Conservation (phyloP, 2,113 vertebrate species). For the Elephas maximus region DNA sequence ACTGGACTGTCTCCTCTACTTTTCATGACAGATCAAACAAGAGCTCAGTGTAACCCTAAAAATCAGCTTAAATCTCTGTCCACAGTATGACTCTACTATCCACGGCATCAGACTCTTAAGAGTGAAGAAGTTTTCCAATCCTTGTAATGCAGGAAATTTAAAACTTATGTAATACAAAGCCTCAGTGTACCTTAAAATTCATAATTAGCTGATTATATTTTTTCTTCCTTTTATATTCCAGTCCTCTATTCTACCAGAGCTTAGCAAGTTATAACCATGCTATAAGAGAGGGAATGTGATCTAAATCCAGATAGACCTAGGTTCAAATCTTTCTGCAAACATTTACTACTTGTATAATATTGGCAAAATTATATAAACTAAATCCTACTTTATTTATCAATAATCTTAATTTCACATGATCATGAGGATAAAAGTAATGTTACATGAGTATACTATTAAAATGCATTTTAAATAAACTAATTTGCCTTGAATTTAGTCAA, state of each 20-base stretch:
- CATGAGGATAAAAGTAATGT: neutral
- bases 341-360: neutral
- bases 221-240: neutral
- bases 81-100: neutral
- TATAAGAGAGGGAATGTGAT: neutral
- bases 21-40: neutral
- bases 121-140: neutral
- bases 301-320: neutral
- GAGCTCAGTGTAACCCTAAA: neutral
- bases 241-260: neutral
- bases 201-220: neutral
- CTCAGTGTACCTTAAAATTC: slow-evolving; percentile 9
- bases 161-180: neutral
- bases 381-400: neutral
- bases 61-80: neutral
- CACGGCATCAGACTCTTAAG: neutral
- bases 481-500: neutral
- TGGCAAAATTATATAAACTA: neutral
- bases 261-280: neutral
- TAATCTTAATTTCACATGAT: slow-evolving; percentile 12
- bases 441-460: neutral
- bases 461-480: neutral
- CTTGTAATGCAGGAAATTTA: neutral
- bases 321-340: neutral
- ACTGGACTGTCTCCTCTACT: neutral